phyloP scores from a whole-genome alignment of 2,888 invertebrate genomes.

The Sipha maydis region DNA sequence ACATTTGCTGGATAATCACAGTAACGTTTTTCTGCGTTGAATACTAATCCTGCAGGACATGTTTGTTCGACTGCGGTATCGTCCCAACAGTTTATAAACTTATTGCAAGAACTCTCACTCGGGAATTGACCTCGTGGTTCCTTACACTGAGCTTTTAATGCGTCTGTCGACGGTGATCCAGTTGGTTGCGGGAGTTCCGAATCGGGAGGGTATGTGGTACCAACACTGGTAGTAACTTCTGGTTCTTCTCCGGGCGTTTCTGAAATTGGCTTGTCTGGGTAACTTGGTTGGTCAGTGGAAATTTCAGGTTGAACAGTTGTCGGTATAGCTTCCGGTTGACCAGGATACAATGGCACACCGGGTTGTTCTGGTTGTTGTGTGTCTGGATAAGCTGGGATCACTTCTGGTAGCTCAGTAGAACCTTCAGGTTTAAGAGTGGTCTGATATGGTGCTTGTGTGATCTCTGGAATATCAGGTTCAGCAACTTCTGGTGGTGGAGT shows the following conservation, averaged over 20 bases:
- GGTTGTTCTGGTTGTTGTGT: constrained; percentile 49
- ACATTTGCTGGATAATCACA: constrained; percentile 77
- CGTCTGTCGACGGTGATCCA: constrained; percentile 53
- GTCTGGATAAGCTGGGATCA: constrained; percentile 49
- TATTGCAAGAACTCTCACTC: constrained; percentile 72
- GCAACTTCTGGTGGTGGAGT: constrained; percentile 38
- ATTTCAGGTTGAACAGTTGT: constrained; percentile 15
- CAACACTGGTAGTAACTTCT: constrained; percentile 20
- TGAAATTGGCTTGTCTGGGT: constrained; percentile 1
- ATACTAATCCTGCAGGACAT: constrained; percentile 74
- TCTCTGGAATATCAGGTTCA: constrained; percentile 41
- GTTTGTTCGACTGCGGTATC: constrained; percentile 75
- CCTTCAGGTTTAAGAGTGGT: constrained; percentile 30
- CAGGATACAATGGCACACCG: constrained; percentile 54
- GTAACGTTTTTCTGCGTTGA: constrained; percentile 72
- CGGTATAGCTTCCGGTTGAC: constrained; percentile 57
- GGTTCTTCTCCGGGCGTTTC: constrained; percentile 32
- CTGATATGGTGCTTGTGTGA: constrained; percentile 28
- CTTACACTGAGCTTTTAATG: constrained; percentile 63
- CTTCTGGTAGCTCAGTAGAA: constrained; percentile 47
- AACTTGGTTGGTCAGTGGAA: constrained; percentile 12
- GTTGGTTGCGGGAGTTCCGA: background rate
- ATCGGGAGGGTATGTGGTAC: constrained; percentile 36
- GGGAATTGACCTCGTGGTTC: constrained; percentile 74
- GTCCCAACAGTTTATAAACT: constrained; percentile 79